Percentiles rank a stretch among this genome's conserved stretches.
phyloP scores from a whole-genome alignment of 2,888 invertebrate species.

The Apamea monoglypha region DNA sequence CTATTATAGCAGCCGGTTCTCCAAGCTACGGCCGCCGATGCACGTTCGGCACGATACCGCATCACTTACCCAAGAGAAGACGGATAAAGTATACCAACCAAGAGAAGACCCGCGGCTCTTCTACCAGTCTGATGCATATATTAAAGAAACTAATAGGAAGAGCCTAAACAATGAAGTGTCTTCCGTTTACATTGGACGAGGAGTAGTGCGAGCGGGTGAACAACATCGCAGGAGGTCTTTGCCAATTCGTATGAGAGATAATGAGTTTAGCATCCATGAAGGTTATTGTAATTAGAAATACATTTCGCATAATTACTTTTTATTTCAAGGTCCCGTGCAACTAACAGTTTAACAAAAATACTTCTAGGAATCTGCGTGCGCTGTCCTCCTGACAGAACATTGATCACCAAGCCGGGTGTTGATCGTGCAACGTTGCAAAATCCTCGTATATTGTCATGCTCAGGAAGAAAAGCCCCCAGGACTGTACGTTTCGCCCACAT shows the following conservation, averaged over 20 bases:
- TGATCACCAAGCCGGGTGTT: constrained; percentile 81
- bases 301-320: constrained; percentile 22
- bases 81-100: constrained; percentile 80
- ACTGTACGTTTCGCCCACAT: constrained; percentile 77
- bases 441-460: constrained; percentile 80
- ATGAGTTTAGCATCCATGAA: constrained; percentile 64
- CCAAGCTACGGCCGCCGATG: constrained; percentile 73
- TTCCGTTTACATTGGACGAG: constrained; percentile 79
- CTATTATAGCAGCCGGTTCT: constrained; percentile 81
- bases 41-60: constrained; percentile 73
- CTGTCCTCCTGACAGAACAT: constrained; percentile 85
- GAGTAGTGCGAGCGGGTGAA: constrained; percentile 76
- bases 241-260: constrained; percentile 68
- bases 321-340: constrained; percentile 21
- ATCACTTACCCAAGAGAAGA: constrained; percentile 72
- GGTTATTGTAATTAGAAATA: constrained; percentile 61
- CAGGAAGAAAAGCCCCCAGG: constrained; percentile 75
- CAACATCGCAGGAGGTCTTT: constrained; percentile 60
- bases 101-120: constrained; percentile 85
- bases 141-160: constrained; percentile 81
- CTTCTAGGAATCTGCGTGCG: constrained; percentile 76
- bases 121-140: constrained; percentile 86
- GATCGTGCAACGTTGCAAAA: constrained; percentile 79
- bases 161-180: constrained; percentile 80
- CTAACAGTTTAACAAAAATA: constrained; percentile 3